Evolutionary conservation across 2,113 vertebrate genomes (phyloP).

Genomic region (Melanerpes formicivorus): DNA sequence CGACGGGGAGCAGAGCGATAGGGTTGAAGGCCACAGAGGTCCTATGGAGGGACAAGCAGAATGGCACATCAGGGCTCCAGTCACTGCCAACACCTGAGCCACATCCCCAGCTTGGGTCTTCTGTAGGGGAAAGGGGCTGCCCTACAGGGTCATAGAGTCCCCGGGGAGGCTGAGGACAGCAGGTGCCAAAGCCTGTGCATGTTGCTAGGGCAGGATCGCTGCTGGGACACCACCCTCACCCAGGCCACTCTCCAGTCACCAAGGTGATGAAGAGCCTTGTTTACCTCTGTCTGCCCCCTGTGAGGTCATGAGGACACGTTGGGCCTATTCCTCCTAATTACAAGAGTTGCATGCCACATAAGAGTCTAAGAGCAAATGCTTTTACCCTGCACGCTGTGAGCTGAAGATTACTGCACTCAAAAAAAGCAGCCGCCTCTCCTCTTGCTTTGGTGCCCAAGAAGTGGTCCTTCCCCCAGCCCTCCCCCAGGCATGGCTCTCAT

Average conservation of each 20-base stretch:
- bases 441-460: not conserved
- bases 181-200: accelerated
- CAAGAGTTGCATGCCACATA: not conserved
- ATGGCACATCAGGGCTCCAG: accelerated
- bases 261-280: accelerated
- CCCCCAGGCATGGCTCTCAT: accelerated
- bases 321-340: not conserved
- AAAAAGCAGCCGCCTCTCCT: not conserved
- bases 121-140: accelerated
- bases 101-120: accelerated
- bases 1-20: accelerated
- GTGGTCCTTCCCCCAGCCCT: accelerated
- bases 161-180: accelerated
- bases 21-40: accelerated
- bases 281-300: not conserved
- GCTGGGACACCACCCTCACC: not conserved
- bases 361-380: not conserved
- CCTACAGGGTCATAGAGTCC: accelerated
- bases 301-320: accelerated
- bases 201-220: not conserved
- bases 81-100: accelerated
- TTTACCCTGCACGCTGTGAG: not conserved
- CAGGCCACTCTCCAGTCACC: accelerated
- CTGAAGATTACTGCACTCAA: not conserved
- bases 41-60: accelerated